phyloP scores from a whole-genome alignment of 2,113 vertebrate species.

The Phocoena phocoena region DNA sequence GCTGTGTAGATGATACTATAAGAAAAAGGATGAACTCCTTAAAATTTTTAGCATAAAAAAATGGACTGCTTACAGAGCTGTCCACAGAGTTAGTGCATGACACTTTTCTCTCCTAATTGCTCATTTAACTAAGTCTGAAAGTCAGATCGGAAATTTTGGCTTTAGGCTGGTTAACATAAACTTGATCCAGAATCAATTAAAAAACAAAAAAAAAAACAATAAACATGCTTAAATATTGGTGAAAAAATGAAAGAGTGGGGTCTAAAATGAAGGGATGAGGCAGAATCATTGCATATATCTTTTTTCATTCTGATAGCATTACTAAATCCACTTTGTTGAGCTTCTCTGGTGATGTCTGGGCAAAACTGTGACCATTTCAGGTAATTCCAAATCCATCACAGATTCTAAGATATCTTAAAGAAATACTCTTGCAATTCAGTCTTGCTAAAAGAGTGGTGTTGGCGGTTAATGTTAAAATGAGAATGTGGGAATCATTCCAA shows the following conservation, averaged over 20 bases:
- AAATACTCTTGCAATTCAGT: background rate
- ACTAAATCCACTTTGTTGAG: background rate
- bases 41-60: background rate
- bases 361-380: background rate
- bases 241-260: background rate
- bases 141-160: background rate
- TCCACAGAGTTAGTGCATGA: background rate
- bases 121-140: background rate
- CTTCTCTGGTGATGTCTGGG: background rate
- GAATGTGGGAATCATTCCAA: too few relatives aligned
- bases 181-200: background rate
- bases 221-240: background rate
- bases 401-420: background rate
- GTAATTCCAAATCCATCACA: background rate
- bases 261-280: background rate
- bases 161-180: background rate
- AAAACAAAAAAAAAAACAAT: background rate
- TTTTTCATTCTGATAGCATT: background rate
- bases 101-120: background rate
- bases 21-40: too few relatives aligned
- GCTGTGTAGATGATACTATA: background rate
- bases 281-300: background rate
- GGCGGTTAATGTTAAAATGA: background rate
- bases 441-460: background rate
- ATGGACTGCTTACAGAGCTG: background rate